Evolutionary conservation across 1,140 invertebrate genomes (phyloP).

Genomic region (Drosophila busckii): DNA sequence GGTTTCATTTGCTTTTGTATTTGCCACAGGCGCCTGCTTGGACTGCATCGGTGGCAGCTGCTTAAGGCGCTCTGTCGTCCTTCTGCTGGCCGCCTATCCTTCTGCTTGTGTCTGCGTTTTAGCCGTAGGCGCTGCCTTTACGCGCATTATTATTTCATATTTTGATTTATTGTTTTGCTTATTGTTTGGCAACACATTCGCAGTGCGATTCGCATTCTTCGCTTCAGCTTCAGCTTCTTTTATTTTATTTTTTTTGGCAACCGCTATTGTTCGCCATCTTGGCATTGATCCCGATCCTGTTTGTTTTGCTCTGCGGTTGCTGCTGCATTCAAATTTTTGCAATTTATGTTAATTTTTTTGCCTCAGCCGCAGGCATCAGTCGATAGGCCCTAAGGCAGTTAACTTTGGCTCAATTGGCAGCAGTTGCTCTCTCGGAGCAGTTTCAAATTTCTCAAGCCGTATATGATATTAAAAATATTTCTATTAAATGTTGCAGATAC

Average conservation of each 20-base stretch:
- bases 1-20: too few species aligned
- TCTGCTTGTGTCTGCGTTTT: neutral
- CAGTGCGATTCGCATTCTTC: too few species aligned
- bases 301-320: conserved; percentile 8
- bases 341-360: conserved; percentile 32
- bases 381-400: too few species aligned
- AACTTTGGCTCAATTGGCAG: too few species aligned
- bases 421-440: too few species aligned
- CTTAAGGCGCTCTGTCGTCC: neutral
- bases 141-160: conserved; percentile 73
- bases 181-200: conserved; percentile 63
- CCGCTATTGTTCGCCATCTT: conserved; percentile 18
- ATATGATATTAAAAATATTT: too few species aligned
- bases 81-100: conserved; percentile 12
- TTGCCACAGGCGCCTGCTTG: too few species aligned
- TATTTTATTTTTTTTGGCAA: conserved; percentile 21
- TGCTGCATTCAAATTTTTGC: conserved; percentile 4
- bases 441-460: too few species aligned
- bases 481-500: too few species aligned
- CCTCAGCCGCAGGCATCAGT: too few species aligned
- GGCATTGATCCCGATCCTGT: conserved; percentile 15
- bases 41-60: too few species aligned
- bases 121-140: conserved; percentile 17
- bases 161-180: conserved; percentile 75
- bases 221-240: conserved; percentile 1